phyloP scores from a whole-genome alignment of 1,140 invertebrate species.

The Hormaphis cornu region DNA sequence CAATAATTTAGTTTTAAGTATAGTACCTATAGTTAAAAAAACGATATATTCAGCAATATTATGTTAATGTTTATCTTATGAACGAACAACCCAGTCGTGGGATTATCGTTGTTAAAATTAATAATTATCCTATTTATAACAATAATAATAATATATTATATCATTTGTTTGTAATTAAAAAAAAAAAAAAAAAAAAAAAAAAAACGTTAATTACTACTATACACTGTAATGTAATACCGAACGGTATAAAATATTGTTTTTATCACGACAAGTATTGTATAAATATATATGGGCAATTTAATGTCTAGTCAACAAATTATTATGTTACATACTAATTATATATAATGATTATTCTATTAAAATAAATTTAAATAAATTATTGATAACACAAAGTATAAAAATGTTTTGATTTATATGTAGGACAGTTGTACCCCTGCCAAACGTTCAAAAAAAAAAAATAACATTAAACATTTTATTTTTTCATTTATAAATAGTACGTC shows the following conservation, averaged over 20 bases:
- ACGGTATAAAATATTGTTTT: neutral
- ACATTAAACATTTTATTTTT: no score
- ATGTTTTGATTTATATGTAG: constrained; percentile 30
- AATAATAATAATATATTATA: no score
- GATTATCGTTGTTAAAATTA: constrained; percentile 16
- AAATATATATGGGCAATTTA: neutral
- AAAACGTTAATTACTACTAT: constrained; percentile 10
- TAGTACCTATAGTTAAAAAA: constrained; percentile 3
- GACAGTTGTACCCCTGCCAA: neutral
- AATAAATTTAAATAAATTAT: constrained; percentile 31
- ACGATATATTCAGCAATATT: constrained; percentile 11
- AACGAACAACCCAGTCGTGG: neutral
- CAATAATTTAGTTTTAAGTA: constrained; percentile 21
- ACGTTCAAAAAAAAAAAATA: no score
- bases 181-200: no score
- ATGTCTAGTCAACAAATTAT: constrained; percentile 16
- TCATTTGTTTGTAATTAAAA: constrained; percentile 16
- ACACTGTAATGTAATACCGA: neutral
- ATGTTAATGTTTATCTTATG: constrained; percentile 17
- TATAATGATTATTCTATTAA: constrained; percentile 19
- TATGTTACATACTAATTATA: constrained; percentile 20
- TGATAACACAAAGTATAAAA: constrained; percentile 21
- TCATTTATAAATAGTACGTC: no score
- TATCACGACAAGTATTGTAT: constrained; percentile 14
- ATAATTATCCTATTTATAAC: constrained; percentile 9